Conservation (phyloP, 2,797 vertebrate genomes). For the Spinus pinus region DNA sequence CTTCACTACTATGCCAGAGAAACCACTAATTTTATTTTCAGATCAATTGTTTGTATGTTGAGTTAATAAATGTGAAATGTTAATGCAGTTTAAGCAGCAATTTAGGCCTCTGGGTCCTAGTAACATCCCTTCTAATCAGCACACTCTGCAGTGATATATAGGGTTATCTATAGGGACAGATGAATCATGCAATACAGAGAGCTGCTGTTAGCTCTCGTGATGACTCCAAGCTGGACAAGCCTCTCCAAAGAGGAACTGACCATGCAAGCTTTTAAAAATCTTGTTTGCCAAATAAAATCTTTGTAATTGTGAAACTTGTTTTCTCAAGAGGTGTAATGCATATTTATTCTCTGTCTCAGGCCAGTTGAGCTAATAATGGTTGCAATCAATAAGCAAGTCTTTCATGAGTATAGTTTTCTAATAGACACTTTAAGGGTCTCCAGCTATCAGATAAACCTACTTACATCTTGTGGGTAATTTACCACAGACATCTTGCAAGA, state of each 20-base stretch:
- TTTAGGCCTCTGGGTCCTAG: conserved; percentile 44
- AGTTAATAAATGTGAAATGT: conserved; percentile 72
- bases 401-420: conserved; percentile 75
- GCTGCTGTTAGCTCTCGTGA: conserved; percentile 16
- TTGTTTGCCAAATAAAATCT: conserved; percentile 72
- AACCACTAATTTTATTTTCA: conserved; percentile 72
- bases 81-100: conserved; percentile 63
- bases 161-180: conserved; percentile 13
- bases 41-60: conserved; percentile 67
- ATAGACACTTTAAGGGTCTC: conserved; percentile 58
- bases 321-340: conserved; percentile 68
- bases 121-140: conserved; percentile 57
- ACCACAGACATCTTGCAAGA: conserved; percentile 56
- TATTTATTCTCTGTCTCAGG: conserved; percentile 70
- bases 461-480: conserved; percentile 60
- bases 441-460: conserved; percentile 66
- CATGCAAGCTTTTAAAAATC: conserved; percentile 60
- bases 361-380: conserved; percentile 74
- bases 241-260: conserved; percentile 56
- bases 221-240: conserved; percentile 40
- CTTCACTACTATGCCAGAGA: conserved; percentile 48
- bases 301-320: conserved; percentile 73
- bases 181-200: conserved; percentile 30
- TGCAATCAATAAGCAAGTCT: conserved; percentile 77
- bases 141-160: conserved; percentile 25